Conservation (phyloP, 2,113 vertebrate genomes). For the Bufo gargarizans region DNA sequence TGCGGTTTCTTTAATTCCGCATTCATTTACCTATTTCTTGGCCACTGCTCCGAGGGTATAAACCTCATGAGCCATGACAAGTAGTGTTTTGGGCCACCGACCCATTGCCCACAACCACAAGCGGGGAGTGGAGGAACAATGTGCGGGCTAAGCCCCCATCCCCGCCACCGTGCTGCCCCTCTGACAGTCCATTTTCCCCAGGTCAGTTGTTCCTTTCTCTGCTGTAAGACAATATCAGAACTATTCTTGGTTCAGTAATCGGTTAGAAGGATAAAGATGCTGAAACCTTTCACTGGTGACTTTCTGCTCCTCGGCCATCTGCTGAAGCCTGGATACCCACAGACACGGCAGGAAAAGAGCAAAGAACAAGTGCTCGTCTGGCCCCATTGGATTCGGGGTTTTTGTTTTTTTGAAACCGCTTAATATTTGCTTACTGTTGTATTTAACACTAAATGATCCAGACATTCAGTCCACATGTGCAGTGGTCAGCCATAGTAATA, state of each 20-base stretch:
- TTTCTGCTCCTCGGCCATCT: neutral
- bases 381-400: too few relatives aligned
- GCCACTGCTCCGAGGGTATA: neutral
- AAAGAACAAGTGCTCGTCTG: neutral
- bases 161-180: neutral
- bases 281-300: neutral
- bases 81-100: neutral
- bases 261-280: constrained; percentile 21
- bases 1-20: neutral
- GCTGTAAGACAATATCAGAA: neutral
- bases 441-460: too few relatives aligned
- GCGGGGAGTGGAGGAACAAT: neutral
- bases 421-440: too few relatives aligned
- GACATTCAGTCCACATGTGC: too few relatives aligned
- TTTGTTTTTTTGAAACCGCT: too few relatives aligned
- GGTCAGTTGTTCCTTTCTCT: constrained; percentile 33
- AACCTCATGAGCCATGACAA: neutral
- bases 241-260: neutral
- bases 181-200: neutral
- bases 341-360: neutral
- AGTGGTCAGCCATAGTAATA: too few relatives aligned
- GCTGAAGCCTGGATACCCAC: neutral
- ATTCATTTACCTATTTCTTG: neutral
- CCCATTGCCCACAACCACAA: neutral
- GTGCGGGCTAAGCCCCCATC: neutral